Base-by-base conservation (phyloP, 2,113 vertebrate genomes). In the Mellivora capensis region DNA sequence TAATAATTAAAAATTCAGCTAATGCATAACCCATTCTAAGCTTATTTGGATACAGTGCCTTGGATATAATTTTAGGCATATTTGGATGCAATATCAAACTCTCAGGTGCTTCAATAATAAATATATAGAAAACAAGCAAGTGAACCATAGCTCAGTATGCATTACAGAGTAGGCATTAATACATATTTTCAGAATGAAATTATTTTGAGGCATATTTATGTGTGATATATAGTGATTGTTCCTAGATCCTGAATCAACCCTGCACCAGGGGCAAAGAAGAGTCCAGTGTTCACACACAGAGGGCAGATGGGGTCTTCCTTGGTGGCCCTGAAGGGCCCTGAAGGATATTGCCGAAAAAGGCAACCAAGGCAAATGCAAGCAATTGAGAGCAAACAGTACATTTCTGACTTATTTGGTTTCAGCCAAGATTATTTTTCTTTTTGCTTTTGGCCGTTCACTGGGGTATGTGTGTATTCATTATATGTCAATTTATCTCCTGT, bases 181-280 rank as follows among this genome's bases (percentile, higher is more conserved):
- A 93, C 42, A n/a, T 69, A 77, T 82, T 92, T 93, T 64, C 94
- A 86, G 61, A n/a, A 90, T 74, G 61, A 57, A 57, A 72, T 88
- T 87, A 96, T 90, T 98, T 62, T 61, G 39, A 93, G 83, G 47
- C n/a, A 7, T 91, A 72, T 79, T 91, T 90, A 42, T 54, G 31
- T 61, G 17, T 57, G 94, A 90, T 59, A 31, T 14, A 31, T 21
- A 61, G 14, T 37, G 62, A 89, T 34, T 72, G 25, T 52, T 57
- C 18, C 12, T 9, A 4, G 42, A 69, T 47, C n/a, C 27, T 52
- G 79, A 91, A 57, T 95, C 72, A 90, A 77, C 49, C 86, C 86
- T 94, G 57, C 4, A 7, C 31, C 15, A 1, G 27, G 21, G 47
- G 20, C n/a, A 59, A 79, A 90, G n/a, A 61, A 80, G 11, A 23